Percentiles rank a stretch among this genome's conserved stretches.
Evolutionary conservation across 1,140 invertebrate genomes (phyloP).

Genomic region (Aphis gossypii): DNA sequence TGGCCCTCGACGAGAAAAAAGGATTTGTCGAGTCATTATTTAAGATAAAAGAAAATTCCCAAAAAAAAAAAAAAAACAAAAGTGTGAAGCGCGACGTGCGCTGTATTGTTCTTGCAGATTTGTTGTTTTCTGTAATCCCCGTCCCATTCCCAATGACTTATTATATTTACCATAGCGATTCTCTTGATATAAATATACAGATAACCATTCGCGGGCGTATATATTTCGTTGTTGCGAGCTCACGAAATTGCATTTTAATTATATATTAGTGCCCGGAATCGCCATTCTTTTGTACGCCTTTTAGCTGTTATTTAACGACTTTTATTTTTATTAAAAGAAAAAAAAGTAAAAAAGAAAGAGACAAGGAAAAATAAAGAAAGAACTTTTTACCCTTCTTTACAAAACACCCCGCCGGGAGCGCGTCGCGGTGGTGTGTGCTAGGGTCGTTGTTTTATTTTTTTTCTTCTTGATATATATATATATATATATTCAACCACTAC

Average conservation of each 20-base stretch:
- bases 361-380: conserved; percentile 19
- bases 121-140: conserved; percentile 35
- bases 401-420: background rate
- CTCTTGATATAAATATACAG: conserved; percentile 15
- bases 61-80: conserved; percentile 34
- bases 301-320: conserved; percentile 57
- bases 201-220: conserved; percentile 27
- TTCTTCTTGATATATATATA: background rate
- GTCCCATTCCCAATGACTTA: conserved; percentile 50
- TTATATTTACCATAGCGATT: conserved; percentile 4
- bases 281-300: conserved; percentile 51
- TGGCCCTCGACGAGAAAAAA: background rate
- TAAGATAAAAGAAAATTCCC: conserved; percentile 20
- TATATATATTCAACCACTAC: conserved; percentile 30
- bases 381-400: conserved; percentile 52
- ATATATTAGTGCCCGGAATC: conserved; percentile 16
- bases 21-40: conserved; percentile 21
- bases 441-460: conserved; percentile 43
- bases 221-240: conserved; percentile 19
- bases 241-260: conserved; percentile 46
- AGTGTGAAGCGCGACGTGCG: background rate
- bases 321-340: conserved; percentile 45
- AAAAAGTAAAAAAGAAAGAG: background rate
- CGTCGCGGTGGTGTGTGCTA: background rate
- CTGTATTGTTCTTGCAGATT: conserved; percentile 51